Evolutionary conservation across 2,888 invertebrate genomes (phyloP).

Genomic region (Heliconius hortense): DNA sequence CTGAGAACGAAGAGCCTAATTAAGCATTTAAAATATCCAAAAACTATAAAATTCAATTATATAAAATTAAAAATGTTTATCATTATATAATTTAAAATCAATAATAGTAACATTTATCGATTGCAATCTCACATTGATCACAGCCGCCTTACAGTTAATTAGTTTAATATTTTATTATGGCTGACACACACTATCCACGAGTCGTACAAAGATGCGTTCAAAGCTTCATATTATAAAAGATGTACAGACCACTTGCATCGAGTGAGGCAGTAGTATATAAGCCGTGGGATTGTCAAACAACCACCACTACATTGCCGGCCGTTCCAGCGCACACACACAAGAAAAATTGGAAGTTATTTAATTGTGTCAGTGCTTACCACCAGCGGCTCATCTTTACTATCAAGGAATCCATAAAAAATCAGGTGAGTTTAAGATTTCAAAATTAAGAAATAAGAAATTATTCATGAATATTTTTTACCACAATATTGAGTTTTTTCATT

Average conservation of each 20-base stretch:
- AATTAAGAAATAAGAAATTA: neutral
- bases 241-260: slow-evolving; percentile 59
- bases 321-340: slow-evolving; percentile 70
- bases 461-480: neutral
- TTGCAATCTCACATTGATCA: neutral
- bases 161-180: slow-evolving; percentile 25
- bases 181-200: slow-evolving; percentile 26
- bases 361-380: slow-evolving; percentile 66
- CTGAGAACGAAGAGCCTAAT: neutral
- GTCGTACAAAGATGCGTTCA: slow-evolving; percentile 41
- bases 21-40: neutral
- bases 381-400: slow-evolving; percentile 51
- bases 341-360: slow-evolving; percentile 55
- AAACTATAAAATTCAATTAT: neutral
- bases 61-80: neutral
- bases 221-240: slow-evolving; percentile 44
- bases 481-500: neutral
- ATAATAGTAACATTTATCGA: neutral
- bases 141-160: slow-evolving; percentile 19
- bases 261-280: slow-evolving; percentile 70
- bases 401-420: slow-evolving; percentile 62
- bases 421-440: slow-evolving; percentile 60
- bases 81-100: neutral
- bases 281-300: slow-evolving; percentile 64
- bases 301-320: slow-evolving; percentile 75